phyloP scores from a whole-genome alignment of 2,888 invertebrate species.

The Hemistola chrysoprasaria region DNA sequence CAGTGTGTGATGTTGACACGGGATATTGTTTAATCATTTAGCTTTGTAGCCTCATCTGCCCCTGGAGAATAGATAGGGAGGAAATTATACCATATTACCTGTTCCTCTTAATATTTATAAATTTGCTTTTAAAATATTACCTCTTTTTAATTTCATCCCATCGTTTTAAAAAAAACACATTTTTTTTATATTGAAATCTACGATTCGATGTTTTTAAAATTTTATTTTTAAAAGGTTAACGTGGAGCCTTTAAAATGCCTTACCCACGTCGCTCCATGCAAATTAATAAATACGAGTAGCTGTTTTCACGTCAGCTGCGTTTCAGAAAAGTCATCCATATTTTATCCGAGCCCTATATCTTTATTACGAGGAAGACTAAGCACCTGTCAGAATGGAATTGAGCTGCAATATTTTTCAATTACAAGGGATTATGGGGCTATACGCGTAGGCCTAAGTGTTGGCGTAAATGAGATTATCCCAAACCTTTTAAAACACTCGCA shows the following conservation, averaged over 20 bases:
- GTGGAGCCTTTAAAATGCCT: slow-evolving; percentile 2
- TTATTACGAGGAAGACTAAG: slow-evolving; percentile 20
- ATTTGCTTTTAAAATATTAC: no score
- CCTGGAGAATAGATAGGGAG: neutral
- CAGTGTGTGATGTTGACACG: slow-evolving; percentile 25
- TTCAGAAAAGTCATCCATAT: slow-evolving; percentile 27
- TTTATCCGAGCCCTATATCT: slow-evolving; percentile 22
- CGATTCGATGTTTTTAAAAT: no score
- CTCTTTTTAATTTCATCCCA: no score
- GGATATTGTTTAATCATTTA: slow-evolving; percentile 21
- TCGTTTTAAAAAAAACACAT: no score
- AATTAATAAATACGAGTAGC: slow-evolving; percentile 24
- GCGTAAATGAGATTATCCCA: neutral
- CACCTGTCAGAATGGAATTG: slow-evolving; percentile 4
- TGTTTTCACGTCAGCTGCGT: slow-evolving; percentile 20
- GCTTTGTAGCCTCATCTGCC: slow-evolving; percentile 5
- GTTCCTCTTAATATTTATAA: no score
- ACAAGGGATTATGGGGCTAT: neutral
- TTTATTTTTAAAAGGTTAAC: no score
- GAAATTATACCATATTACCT: no score
- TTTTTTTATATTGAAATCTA: no score
- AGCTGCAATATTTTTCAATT: slow-evolving; percentile 13
- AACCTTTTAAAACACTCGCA: no score
- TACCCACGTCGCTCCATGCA: slow-evolving; percentile 16
- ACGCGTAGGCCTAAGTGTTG: neutral